Base-by-base conservation (phyloP, 2,888 invertebrate species). In the Pachycephus smyrnensis region DNA sequence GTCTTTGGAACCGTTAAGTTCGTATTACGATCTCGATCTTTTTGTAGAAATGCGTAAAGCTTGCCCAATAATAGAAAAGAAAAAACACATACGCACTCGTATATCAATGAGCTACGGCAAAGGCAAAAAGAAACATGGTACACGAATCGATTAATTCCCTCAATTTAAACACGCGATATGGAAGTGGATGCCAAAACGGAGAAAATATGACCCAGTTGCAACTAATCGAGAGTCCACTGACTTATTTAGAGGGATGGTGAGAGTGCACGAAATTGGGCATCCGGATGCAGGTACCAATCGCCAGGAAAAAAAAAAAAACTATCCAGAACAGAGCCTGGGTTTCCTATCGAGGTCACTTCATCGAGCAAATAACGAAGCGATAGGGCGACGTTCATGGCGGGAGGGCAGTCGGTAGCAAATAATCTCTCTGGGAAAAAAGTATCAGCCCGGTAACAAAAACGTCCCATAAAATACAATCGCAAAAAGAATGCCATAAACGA, bases 401-500 rank as follows among this genome's bases (percentile, higher is more conserved):
- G 80, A 79, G 36, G 76, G 80, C 33, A 77, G 78, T 78, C 77
- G 75, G 71, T 76, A 79, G 79, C 79, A 82, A 84, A 81, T 83
- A 82, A 83, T 84, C 81, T 79, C 78, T 73, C 75, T 76, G 36
- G 73, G 81, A 80, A 80, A 78, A 15, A 71, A 32, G 31, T 33
- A 32, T 33, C 33, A 32, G 71, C 23, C 71, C 30, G 55, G 75
- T 40, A 35, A 78, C 30, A 74, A 79, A 79, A 76, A 73, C 76
- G 68, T 69, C 36, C 76, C 76, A 79, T 79, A 79, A 79, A 79
- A 76, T 79, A 76, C 73, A 76, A 79, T 79, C 76, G 79, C 79
- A 79, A 79, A 79, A 79, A 76, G 73, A 76, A 76, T 77, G 76
- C 82, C 77, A 83, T 81, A 81, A 81, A 82, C 81, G 83, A 85